phyloP scores from a whole-genome alignment of 1,140 invertebrate species.

The Melanaphis sacchari region DNA sequence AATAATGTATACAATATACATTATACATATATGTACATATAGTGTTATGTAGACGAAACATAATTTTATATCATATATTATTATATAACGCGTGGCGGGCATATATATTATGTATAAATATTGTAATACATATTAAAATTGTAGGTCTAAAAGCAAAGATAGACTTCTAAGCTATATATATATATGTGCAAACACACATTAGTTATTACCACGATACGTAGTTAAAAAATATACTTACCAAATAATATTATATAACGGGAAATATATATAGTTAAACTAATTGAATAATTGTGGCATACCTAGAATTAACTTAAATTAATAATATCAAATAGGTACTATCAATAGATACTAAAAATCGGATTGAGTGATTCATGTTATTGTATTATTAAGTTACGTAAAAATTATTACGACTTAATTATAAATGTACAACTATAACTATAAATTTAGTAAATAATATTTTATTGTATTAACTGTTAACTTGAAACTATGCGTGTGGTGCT shows the following conservation, averaged over 20 bases:
- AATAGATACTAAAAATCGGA: too few species aligned
- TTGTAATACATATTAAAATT: background rate
- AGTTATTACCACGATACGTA: background rate
- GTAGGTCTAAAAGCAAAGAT: background rate
- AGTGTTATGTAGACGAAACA: background rate
- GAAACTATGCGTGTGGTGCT: too few species aligned
- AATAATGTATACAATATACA: background rate
- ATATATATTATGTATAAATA: background rate
- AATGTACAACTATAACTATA: too few species aligned
- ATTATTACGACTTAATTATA: too few species aligned
- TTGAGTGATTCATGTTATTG: too few species aligned
- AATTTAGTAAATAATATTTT: too few species aligned
- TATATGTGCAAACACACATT: background rate
- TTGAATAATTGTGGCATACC: background rate
- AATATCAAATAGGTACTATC: background rate
- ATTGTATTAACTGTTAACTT: too few species aligned
- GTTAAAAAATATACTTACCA: background rate
- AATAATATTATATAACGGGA: background rate
- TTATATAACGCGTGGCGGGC: background rate
- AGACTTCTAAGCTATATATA: background rate
- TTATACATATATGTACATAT: background rate
- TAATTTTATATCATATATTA: constrained; percentile 5
- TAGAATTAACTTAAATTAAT: background rate
- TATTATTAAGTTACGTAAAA: too few species aligned
- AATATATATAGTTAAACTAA: background rate